phyloP scores from a whole-genome alignment of 2,888 invertebrate species.

The Pseudococcus jackbeardsleyi region DNA sequence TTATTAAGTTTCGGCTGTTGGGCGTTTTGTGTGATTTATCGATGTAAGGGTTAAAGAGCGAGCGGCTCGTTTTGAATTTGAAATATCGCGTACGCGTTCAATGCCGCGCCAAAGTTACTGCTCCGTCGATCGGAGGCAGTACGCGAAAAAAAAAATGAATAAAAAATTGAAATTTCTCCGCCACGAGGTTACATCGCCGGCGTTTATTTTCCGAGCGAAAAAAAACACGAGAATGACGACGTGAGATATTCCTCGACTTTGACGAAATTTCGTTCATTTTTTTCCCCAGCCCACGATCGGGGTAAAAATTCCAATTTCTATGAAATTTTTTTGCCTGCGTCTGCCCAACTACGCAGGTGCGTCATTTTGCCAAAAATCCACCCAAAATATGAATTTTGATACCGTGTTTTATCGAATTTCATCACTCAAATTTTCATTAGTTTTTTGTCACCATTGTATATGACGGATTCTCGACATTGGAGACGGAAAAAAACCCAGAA shows the following conservation, averaged over 20 bases:
- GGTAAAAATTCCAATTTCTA: too few species aligned
- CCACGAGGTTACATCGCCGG: neutral
- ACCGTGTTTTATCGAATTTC: neutral
- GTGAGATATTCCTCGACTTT: too few species aligned
- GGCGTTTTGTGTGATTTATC: slow-evolving; percentile 22
- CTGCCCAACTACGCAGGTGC: too few species aligned
- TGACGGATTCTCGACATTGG: neutral
- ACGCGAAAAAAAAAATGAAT: neutral
- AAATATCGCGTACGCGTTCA: neutral
- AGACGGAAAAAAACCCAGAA: neutral
- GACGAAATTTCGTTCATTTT: too few species aligned
- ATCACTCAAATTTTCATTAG: neutral
- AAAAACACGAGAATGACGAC: neutral
- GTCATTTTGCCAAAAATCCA: too few species aligned
- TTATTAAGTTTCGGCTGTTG: slow-evolving; percentile 17
- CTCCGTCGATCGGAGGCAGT: neutral
- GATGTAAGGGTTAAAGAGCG: slow-evolving; percentile 7
- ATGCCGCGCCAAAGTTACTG: neutral
- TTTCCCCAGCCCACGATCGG: too few species aligned
- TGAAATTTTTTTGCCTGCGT: too few species aligned
- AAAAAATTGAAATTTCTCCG: neutral
- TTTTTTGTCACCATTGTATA: neutral
- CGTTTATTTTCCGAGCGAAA: neutral
- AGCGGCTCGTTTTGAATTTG: slow-evolving; percentile 22
- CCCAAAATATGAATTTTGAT: too few species aligned